Percentiles rank a stretch among this genome's conserved stretches.
Conservation (phyloP, 2,888 invertebrate species). For the Ernsta delagoae region DNA sequence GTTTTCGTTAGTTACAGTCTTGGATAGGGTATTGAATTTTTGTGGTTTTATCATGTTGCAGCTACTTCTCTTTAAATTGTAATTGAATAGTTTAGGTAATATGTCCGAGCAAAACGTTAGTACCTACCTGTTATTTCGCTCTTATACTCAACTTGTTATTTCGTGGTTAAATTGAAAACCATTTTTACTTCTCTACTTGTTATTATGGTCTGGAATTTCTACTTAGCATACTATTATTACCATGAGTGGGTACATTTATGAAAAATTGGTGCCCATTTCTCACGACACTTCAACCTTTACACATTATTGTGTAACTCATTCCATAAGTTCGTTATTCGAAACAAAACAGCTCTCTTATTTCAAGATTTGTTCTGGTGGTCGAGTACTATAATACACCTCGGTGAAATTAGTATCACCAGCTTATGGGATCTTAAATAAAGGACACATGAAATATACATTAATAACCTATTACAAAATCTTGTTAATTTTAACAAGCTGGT, state of each 20-base stretch:
- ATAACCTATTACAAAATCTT: not conserved
- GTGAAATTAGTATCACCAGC: conserved; percentile 21
- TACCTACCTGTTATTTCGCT: no score
- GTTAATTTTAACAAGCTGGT: not conserved
- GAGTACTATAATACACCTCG: conserved; percentile 43
- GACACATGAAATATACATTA: conserved; percentile 1
- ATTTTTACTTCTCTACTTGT: no score
- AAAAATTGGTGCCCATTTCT: conserved; percentile 43
- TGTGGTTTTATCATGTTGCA: no score
- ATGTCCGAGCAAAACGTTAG: no score
- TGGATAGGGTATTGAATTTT: no score
- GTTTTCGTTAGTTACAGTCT: no score
- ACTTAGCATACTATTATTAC: not conserved
- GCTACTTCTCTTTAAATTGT: no score
- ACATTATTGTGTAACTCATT: conserved; percentile 34
- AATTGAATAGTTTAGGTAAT: no score
- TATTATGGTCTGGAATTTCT: not conserved
- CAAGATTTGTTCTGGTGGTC: conserved; percentile 50
- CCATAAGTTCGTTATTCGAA: conserved; percentile 53
- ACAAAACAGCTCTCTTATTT: conserved; percentile 57
- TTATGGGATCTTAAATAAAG: conserved; percentile 2
- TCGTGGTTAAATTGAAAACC: no score
- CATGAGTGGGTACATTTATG: conserved; percentile 4
- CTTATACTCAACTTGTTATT: no score
- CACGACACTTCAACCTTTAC: conserved; percentile 59